phyloP scores from a whole-genome alignment of 2,113 vertebrate species.

The Aldabrachelys gigantea region DNA sequence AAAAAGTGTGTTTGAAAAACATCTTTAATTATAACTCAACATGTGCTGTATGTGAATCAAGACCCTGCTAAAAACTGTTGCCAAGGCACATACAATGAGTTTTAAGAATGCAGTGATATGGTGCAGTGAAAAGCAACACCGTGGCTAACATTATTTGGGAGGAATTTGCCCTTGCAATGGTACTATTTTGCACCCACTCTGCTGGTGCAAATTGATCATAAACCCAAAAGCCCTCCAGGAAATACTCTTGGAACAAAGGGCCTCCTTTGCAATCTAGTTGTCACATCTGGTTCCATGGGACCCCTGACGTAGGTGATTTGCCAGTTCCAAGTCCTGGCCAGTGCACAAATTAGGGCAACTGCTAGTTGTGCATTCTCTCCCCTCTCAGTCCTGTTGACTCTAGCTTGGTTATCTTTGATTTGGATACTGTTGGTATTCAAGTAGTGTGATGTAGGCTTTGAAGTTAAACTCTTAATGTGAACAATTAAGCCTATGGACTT shows the following conservation, averaged over 20 bases:
- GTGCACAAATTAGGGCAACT: neutral
- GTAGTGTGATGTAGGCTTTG: neutral
- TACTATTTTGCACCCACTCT: neutral
- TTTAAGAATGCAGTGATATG: neutral
- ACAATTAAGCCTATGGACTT: neutral
- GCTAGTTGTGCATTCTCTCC: neutral
- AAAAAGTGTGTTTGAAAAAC: neutral
- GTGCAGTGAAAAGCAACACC: neutral
- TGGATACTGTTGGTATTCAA: neutral
- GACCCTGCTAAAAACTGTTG: neutral
- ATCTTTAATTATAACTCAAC: neutral
- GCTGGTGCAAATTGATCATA: neutral
- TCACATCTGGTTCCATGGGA: neutral
- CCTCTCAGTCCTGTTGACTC: neutral
- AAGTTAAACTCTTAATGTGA: neutral
- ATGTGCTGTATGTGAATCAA: rapidly evolving
- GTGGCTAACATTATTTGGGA: neutral
- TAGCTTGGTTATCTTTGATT: neutral
- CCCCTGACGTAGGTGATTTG: neutral
- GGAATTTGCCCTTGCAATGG: neutral
- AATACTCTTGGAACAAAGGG: neutral
- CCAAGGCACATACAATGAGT: neutral
- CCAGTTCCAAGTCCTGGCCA: neutral
- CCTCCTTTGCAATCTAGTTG: neutral
- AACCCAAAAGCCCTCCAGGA: neutral